A percentile compares a stretch with the other conserved stretches of the same genome.
Conservation (phyloP, 2,888 invertebrate genomes). For the Branchellion lobata region DNA sequence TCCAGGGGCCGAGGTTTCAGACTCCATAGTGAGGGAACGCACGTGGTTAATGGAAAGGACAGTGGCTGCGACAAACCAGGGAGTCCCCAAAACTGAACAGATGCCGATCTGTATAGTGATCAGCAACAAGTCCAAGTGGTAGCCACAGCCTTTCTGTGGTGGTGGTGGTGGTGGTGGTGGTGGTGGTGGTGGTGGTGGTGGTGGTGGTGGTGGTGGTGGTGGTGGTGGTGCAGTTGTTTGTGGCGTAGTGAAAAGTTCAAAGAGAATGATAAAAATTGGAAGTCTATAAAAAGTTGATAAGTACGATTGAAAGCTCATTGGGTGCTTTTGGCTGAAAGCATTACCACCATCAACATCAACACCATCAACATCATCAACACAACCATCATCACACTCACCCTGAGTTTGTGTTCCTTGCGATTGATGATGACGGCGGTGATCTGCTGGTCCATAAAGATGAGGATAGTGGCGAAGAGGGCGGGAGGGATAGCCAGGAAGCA, state of each 20-base stretch:
- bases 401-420: constrained; percentile 86
- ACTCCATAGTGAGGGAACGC: constrained; percentile 89
- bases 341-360: too few species aligned
- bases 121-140: constrained; percentile 89
- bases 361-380: too few species aligned
- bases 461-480: constrained; percentile 87
- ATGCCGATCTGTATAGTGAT: constrained; percentile 83
- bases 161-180: too few species aligned
- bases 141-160: constrained; percentile 84
- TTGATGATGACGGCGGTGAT: constrained; percentile 98
- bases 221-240: too few species aligned
- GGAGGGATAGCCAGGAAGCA: constrained; percentile 79
- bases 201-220: not conserved
- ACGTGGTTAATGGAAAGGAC: constrained; percentile 96
- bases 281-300: too few species aligned
- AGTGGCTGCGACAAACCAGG: constrained; percentile 82
- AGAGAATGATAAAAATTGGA: too few species aligned
- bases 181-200: too few species aligned
- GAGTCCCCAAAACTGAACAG: constrained; percentile 84
- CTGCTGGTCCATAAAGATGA: constrained; percentile 99
- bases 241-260: too few species aligned
- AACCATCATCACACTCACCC: too few species aligned
- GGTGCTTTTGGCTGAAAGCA: too few species aligned
- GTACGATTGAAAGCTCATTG: too few species aligned
- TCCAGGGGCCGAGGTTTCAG: constrained; percentile 93